Base-by-base conservation (phyloP, 2,113 vertebrate genomes). In the Narcine bancroftii region DNA sequence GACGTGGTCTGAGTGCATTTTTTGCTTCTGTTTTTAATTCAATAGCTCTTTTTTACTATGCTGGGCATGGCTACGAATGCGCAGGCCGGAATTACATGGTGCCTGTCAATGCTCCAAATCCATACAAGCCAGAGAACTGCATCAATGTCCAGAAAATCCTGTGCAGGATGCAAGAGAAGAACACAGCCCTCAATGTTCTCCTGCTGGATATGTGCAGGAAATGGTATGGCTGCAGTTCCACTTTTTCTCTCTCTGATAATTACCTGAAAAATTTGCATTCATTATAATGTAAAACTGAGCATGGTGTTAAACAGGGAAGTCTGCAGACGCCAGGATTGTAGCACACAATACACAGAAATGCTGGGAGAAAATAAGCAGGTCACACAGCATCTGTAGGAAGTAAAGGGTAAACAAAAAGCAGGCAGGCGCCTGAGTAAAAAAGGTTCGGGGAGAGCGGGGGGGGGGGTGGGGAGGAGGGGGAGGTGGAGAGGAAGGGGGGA, bases 1-100 rank as follows among this genome's bases (percentile, higher is more conserved):
- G 39, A 77, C 26, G 15, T 76, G 45, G 79, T 45, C 24, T 92
- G n/a, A 36, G 15, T 75, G 39, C 26, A 53, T 89, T 11, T 76
- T 39, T 79, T 39, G 29, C 13, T 45, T 19, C 87, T 91, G 24
- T 29, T 47, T 92, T 33, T 92, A 42, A 92, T 10, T 89, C 73
- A 0, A 19, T 93, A 98, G 97, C 96, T n/a, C 47, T 98, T 39
- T 98, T 98, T 94, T 98, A 98, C 95, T 98, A 98, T 0, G 97
- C 97, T 0, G 97, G 97, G 6, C 97, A 98, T 0, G 97, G 97
- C 0, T 98, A 97, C 0, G 97, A 98, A 89, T 95, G 94, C 33
- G 83, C 94, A 0, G 97, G 97, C 47, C 96, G 97, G 93, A 98
- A 98, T 94, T 98, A 98, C 94, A 93, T 98, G 94, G 97, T 98